Evolutionary conservation across 2,797 vertebrate species (phyloP), one percentile per base, ranked within the genome.

Genomic region (Sebastes variabilis): DNA sequence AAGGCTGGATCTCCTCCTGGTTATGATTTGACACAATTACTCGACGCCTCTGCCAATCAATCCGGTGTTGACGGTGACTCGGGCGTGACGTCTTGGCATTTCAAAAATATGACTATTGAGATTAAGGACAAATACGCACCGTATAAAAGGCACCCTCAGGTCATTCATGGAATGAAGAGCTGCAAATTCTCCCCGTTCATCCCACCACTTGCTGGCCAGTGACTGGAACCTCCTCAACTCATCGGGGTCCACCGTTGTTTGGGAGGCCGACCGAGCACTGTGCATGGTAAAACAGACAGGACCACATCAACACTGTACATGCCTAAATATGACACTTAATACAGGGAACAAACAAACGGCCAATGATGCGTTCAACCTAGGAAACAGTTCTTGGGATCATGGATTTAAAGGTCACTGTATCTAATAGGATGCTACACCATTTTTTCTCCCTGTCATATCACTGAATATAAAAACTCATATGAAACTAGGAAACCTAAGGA

Each of bases 141-240:
- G 96, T 90, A 99, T 96, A 86, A 99, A 99, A 16, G 99, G 98
- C 66, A 99, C 97, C 90, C 99, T 95, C 59, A 99, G 94, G 79
- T 98, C 97, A 79, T 99, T 99, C 97, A 99, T 97, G 76, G 97
- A 94, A 86, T 99, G 99, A 75, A 99, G 96, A 58, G 96, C 94
- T 13, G 94, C 95, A 83, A 97, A 98, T 20, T 96, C 95, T 80
- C 98, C 99, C 77, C 96, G 92, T 73, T 98, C 96, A 75, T 99
- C 97, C 99, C 99, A 99, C 98, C 99, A 99, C 88, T 95, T 97
- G 82, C 93, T 91, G 7, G 98, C 97, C 20, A 98, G 93, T 6
- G 92, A 92, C 93, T 96, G 95, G 94, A 99, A 99, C 90, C 94
- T 96, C 82, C 94, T 97, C 27, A 98, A 25, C 89, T 99, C 99